phyloP scores from a whole-genome alignment of 1,140 invertebrate species.

The Helicorthomorpha holstii region DNA sequence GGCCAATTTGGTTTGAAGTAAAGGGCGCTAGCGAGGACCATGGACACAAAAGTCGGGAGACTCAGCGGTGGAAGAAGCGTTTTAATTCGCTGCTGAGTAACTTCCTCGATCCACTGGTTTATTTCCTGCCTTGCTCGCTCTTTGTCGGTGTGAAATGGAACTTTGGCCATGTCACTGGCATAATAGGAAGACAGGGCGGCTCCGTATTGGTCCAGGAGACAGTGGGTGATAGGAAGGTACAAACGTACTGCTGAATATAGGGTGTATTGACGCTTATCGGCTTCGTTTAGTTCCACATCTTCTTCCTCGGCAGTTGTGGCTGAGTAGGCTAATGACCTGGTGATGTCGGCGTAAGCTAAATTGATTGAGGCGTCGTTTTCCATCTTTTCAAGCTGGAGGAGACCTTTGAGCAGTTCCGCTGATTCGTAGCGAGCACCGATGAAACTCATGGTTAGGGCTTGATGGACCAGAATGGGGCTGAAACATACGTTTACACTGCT shows the following conservation, averaged over 20 bases:
- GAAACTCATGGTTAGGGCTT: background rate
- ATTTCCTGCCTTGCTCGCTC: background rate
- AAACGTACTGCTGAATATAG: background rate
- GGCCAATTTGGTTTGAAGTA: background rate
- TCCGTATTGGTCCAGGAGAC: background rate
- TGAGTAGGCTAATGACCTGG: background rate
- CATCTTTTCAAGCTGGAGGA: background rate
- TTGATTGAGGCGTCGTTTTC: background rate
- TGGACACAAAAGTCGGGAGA: background rate
- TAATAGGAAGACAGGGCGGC: background rate
- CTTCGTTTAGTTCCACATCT: background rate
- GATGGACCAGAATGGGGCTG: background rate
- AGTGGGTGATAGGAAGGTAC: background rate
- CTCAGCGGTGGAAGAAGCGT: background rate
- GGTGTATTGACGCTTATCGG: background rate
- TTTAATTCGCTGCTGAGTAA: background rate
- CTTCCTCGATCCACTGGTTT: background rate
- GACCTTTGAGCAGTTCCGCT: background rate
- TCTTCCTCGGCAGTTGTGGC: background rate
- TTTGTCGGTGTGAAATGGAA: background rate
- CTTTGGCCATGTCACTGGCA: background rate
- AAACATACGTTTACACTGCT: background rate
- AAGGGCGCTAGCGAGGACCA: background rate
- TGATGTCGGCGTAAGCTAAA: background rate
- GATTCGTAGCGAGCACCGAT: conserved; percentile 1